Base-by-base conservation (phyloP, 2,113 vertebrate species). In the Amazona vittata region DNA sequence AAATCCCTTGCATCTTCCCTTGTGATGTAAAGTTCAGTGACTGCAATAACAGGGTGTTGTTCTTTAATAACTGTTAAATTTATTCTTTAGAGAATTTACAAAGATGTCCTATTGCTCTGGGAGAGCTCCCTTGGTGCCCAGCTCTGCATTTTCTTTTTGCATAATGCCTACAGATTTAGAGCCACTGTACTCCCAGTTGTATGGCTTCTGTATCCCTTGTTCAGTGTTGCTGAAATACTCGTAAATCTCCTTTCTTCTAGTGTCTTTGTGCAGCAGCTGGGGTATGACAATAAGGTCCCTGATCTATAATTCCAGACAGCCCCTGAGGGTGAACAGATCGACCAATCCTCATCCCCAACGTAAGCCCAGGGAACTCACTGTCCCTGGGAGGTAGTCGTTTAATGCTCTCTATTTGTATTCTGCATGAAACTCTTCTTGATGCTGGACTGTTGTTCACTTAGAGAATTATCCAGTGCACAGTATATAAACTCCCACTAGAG, bases 21-120 rank as follows among this genome's bases (percentile, higher is more conserved):
- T 98, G 98, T 98, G 98, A 98, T 98, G 98, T 98, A 98, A 97
- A 98, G 98, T 99, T 98, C 98, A 98, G 92, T 92, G 97, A 96
- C 97, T 98, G 96, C 95, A 96, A 90, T 96, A 98, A 96, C 92
- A 97, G 98, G 96, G 98, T 97, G 98, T 97, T 98, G 97, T 98
- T 98, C 98, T 98, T 98, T 99, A 99, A 98, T 99, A 99, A 98
- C 98, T 99, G 98, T 98, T 99, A 99, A 98, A 99, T 98, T 98
- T 98, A 98, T 98, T 98, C 98, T 98, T 98, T 62, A 96, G 98
- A 99, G 98, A 98, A 90, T 97, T 98, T 94, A 92, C 96, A 93
- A 97, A 97, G 97, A 96, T 97, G 97, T 98, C 97, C 98, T 98
- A 93, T 94, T 97, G 97, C 98, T 98, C 96, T 92, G 96, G 92